Evolutionary conservation across 2,888 invertebrate genomes (phyloP), one percentile per base, ranked within the genome.

Genomic region (Saturnia pavonia): DNA sequence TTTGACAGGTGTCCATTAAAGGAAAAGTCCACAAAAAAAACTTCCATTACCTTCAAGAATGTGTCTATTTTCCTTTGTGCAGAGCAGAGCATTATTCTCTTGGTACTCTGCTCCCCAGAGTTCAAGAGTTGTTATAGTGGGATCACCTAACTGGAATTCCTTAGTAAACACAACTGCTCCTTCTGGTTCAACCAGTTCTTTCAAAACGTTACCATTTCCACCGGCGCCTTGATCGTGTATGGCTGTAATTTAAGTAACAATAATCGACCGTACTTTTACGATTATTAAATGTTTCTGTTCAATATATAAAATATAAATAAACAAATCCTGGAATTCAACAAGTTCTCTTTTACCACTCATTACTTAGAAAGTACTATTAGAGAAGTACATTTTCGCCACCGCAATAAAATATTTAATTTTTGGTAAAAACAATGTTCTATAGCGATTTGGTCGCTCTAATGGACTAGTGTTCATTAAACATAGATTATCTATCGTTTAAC

Each of bases 161-260:
- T 96, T 96, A 0, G 97, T 96, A 83, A 97, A 97, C 73, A 99
- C 98, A 0, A 98, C 95, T 0, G 99, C 99, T 0, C 99, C 99
- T 7, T 96, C 96, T 0, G 99, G 99, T 81, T 99, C 99, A 0
- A 98, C 98, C 7, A 99, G 91, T 88, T 99, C 99, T 85, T 99
- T 99, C 45, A 99, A 88, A 0, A 99, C 99, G 87, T 99, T 99
- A 1, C 99, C 98, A 85, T 98, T 98, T 43, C 99, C 99, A n/a
- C 99, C 99, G 12, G 99, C 99, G 27, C 99, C 99, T 94, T 99
- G 99, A 91, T 99, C 99, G 86, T 99, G 99, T 79, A 99, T 99
- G 0, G 95, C 99, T 97, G 69, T 19, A 70, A 75, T 45, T 51
- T 34, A 27, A 42, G 27, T 42, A 68, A 70, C 16, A 66, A 27